phyloP scores from a whole-genome alignment of 2,797 vertebrate genomes.

The Ceryle rudis region DNA sequence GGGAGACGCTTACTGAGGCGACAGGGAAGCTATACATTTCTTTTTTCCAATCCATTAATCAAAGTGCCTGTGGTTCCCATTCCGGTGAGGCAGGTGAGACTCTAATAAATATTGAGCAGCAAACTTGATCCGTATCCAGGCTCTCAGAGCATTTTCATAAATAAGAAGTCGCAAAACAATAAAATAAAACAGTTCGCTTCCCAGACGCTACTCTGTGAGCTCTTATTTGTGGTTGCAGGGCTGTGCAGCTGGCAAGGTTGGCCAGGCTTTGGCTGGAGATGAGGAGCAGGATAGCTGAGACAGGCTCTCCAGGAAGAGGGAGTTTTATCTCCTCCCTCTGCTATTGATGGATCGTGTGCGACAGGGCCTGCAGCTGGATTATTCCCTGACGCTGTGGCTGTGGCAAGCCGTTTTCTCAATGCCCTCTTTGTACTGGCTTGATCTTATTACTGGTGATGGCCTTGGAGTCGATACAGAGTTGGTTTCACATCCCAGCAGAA shows the following conservation, averaged over 20 bases:
- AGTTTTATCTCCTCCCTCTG: background rate
- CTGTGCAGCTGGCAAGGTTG: background rate
- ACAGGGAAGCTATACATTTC: conserved; percentile 66
- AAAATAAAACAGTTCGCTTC: background rate
- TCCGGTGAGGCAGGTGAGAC: conserved; percentile 44
- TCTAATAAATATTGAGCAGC: conserved; percentile 69
- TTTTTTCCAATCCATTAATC: conserved; percentile 69
- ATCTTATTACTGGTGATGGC: conserved; percentile 36
- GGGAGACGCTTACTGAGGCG: conserved; percentile 59
- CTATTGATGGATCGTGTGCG: background rate
- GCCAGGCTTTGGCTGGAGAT: background rate
- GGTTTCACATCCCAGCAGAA: conserved; percentile 21
- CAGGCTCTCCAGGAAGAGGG: background rate
- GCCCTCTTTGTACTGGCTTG: background rate
- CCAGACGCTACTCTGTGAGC: background rate
- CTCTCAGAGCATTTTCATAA: conserved; percentile 65
- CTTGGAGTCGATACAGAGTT: background rate
- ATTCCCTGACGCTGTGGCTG: background rate
- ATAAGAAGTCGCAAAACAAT: conserved; percentile 55
- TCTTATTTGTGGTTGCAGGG: background rate
- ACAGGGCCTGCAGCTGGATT: conserved; percentile 41
- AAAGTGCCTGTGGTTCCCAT: conserved; percentile 41
- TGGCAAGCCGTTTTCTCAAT: background rate
- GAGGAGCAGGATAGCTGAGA: background rate
- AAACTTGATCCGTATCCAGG: conserved; percentile 56